Evolutionary conservation across 1,140 invertebrate species (phyloP), one percentile per base, ranked within the genome.

Genomic region (Linepithema humile): DNA sequence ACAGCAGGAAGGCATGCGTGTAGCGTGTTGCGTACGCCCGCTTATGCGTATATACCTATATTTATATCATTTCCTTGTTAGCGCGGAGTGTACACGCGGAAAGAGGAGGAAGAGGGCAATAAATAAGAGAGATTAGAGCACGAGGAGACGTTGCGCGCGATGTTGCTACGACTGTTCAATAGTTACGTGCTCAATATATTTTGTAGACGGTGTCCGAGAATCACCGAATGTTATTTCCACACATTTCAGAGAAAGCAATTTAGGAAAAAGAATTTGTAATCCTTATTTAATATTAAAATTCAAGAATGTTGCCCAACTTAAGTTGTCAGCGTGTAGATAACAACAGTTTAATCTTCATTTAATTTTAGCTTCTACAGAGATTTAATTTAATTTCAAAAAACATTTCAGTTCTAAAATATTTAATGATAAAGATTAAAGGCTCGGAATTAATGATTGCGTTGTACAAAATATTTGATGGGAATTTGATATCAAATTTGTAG

Each of bases 41-140:
- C 50, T 83, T 82, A 64, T 64, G 55, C 74, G 32, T 29, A 72
- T 77, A 62, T 72, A 72, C 70, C 60, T 73, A 35, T 64, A 70
- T 85, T 60, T 73, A 82, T 32, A 77, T 86, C 78, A 75, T 83
- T 87, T 86, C 78, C 85, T 83, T 48, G 84, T 83, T 83, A 74
- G 62, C 62, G 59, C 38, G 7, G 57, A 45, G 59, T 26, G 26
- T n/a, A 48, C 48, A 67, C 15, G 60, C 74, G 43, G 75, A 53
- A 70, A 69, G 62, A 67, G 75, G 62, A 55, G 64, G 75, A 70
- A 80, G 62, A 69, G 64, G 50, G 64, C 48, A 70, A 80, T 80
- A 80, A 70, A 80, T 80, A 82, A 82, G 55, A 82, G 78, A 50
- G 78, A 82, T 74, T 74, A 74, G 40, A 74, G 78, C 78, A 40